Conservation (phyloP, 53 echinoderm and acorn worm genomes). For the Crossaster papposus region DNA sequence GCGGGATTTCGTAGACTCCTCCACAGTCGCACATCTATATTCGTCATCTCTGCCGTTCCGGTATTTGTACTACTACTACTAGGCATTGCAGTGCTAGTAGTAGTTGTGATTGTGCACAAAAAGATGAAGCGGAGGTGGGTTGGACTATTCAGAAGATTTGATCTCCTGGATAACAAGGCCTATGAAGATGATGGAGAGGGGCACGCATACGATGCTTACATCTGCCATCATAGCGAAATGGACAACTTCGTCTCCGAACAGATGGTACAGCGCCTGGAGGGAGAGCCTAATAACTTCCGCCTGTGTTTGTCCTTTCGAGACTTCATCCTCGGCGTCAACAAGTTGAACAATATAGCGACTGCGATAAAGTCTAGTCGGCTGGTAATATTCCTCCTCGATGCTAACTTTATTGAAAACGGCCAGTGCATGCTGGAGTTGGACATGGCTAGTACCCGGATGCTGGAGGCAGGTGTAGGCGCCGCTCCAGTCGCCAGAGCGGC, state of each 20-base stretch:
- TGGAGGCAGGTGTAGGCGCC: background rate
- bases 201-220: slow-evolving; percentile 46
- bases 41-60: slow-evolving; percentile 1
- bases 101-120: slow-evolving; percentile 5
- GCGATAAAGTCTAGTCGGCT: slow-evolving; percentile 7
- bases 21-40: background rate
- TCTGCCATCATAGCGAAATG: slow-evolving; percentile 49
- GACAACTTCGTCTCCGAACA: slow-evolving; percentile 28
- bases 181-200: background rate
- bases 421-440: slow-evolving; percentile 53
- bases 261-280: slow-evolving; percentile 45
- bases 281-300: slow-evolving; percentile 51
- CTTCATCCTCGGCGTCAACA: slow-evolving; percentile 21
- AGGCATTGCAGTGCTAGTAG: background rate
- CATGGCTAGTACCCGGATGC: slow-evolving; percentile 32
- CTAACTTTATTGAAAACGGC: slow-evolving; percentile 26
- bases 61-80: too few species aligned
- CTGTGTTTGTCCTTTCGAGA: slow-evolving; percentile 31
- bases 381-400: slow-evolving; percentile 40
- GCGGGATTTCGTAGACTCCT: too few species aligned
- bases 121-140: slow-evolving; percentile 32
- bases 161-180: background rate
- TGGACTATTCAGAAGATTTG: slow-evolving; percentile 27
- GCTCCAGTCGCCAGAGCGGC: background rate
- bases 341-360: slow-evolving; percentile 20